A percentile compares a stretch with the other conserved stretches of the same genome.
phyloP scores from a whole-genome alignment of 1,140 invertebrate genomes.

The Procambarus virginalis region DNA sequence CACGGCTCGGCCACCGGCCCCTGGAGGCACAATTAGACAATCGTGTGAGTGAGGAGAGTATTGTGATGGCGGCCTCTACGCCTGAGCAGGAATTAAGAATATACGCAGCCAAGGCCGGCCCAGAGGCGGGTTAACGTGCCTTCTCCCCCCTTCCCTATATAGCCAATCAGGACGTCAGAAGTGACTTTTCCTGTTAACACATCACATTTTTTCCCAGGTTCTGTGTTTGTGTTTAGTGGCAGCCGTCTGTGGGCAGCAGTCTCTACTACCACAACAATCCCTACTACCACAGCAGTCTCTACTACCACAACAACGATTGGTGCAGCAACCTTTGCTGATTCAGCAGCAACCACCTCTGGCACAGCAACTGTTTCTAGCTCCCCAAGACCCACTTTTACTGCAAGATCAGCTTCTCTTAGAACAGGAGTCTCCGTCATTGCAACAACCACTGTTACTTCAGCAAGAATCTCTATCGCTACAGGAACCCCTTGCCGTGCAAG shows the following conservation, averaged over 20 bases:
- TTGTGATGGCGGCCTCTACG: no score
- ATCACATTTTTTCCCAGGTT: background rate
- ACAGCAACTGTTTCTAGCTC: background rate
- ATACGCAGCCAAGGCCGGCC: no score
- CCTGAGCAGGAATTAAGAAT: no score
- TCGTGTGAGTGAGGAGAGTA: no score
- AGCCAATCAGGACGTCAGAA: background rate
- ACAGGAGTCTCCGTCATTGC: background rate
- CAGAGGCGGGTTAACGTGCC: no score
- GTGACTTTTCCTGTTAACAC: background rate
- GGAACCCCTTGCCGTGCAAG: background rate
- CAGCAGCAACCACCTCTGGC: background rate
- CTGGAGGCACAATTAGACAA: no score
- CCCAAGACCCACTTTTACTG: background rate
- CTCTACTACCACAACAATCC: background rate
- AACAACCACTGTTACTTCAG: background rate
- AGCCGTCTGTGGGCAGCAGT: slow-evolving; percentile 1
- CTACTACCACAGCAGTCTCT: background rate
- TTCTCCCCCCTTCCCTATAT: no score
- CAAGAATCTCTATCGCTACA: background rate
- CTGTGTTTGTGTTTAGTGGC: slow-evolving; percentile 5
- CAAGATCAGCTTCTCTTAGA: background rate
- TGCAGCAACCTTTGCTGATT: background rate
- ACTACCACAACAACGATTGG: background rate
- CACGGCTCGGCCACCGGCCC: no score